Evolutionary conservation across 2,113 vertebrate genomes (phyloP).

Genomic region (Phalacrocorax carbo): DNA sequence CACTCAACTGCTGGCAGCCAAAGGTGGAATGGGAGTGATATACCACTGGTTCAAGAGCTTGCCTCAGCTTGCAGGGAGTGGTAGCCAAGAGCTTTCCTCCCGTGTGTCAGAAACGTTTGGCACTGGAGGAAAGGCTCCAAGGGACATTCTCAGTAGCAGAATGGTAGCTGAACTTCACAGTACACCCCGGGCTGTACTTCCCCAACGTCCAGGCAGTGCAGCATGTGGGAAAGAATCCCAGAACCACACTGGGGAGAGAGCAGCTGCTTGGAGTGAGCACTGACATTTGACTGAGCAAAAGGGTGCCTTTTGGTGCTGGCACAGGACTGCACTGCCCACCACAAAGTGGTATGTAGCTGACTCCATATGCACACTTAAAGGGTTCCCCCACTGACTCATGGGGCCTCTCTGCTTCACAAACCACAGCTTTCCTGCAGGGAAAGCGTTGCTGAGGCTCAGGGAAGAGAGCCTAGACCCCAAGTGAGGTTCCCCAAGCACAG

Average conservation of each 20-base stretch:
- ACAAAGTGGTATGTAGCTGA: rapidly evolving
- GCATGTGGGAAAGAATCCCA: not conserved
- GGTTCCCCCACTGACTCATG: not conserved
- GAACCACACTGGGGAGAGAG: not conserved
- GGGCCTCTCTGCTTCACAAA: not conserved
- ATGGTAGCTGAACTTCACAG: not conserved
- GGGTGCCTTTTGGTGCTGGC: not conserved
- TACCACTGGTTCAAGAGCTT: not conserved
- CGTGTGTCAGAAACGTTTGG: not conserved
- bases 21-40: not conserved
- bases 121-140: not conserved
- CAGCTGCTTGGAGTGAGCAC: not conserved
- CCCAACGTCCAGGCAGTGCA: not conserved
- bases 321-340: no score
- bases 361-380: not conserved
- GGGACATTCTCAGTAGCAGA: not conserved
- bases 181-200: not conserved
- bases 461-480: not conserved
- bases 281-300: not conserved
- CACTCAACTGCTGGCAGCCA: not conserved
- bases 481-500: not conserved
- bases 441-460: not conserved
- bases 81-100: not conserved
- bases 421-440: not conserved
- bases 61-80: not conserved